phyloP scores from a whole-genome alignment of 2,888 invertebrate genomes.

The Drosophila koepferae region DNA sequence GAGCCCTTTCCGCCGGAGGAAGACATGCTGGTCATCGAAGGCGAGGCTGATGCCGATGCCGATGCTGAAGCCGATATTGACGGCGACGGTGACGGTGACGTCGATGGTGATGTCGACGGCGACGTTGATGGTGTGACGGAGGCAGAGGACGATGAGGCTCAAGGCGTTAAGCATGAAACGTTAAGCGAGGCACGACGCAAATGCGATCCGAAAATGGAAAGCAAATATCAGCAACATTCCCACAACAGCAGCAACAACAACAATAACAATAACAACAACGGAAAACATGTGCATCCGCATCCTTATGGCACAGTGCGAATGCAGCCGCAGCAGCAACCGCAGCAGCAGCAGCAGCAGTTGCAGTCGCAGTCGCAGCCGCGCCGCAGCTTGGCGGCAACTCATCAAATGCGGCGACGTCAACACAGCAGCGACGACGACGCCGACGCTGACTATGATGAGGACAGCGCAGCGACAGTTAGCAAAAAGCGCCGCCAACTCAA shows the following conservation, averaged over 20 bases:
- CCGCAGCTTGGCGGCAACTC: constrained; percentile 18
- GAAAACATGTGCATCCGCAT: constrained; percentile 18
- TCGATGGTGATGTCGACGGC: constrained; percentile 1
- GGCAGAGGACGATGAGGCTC: constrained; percentile 17
- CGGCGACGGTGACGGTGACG: neutral
- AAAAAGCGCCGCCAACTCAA: constrained; percentile 37
- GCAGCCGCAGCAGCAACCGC: constrained; percentile 14
- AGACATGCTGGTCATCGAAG: constrained; percentile 47
- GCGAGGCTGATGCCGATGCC: constrained; percentile 11
- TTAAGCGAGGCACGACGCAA: constrained; percentile 10
- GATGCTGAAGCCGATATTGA: constrained; percentile 15
- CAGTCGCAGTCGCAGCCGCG: neutral
- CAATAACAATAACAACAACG: neutral
- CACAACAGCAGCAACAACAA: neutral
- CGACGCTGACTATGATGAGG: constrained; percentile 13
- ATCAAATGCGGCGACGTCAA: constrained; percentile 17
- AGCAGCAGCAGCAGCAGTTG: constrained; percentile 1
- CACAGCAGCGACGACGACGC: constrained; percentile 23
- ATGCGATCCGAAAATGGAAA: constrained; percentile 24
- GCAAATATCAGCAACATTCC: constrained; percentile 41
- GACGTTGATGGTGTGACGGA: constrained; percentile 3
- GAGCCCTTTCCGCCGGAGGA: constrained; percentile 42
- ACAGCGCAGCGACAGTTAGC: constrained; percentile 1
- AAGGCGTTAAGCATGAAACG: constrained; percentile 19
- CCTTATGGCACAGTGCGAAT: constrained; percentile 24